phyloP scores from a whole-genome alignment of 2,888 invertebrate species.

The Azorinus chamasolen region DNA sequence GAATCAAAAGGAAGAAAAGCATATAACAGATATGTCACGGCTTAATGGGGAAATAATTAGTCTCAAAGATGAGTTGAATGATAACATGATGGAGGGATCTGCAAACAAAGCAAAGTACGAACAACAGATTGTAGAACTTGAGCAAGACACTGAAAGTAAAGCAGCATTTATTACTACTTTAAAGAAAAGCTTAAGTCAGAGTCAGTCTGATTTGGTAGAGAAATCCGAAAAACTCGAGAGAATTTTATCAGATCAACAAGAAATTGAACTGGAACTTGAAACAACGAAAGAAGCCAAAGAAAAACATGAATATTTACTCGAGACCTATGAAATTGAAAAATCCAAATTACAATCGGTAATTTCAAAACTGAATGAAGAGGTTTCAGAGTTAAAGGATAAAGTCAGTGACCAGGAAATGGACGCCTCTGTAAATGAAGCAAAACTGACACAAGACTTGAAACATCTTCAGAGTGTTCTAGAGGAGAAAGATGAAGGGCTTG shows the following conservation, averaged over 20 bases:
- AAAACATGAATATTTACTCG: too few relatives aligned
- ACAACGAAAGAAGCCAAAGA: conserved; percentile 18
- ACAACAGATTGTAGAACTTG: conserved; percentile 44
- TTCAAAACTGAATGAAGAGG: conserved; percentile 30
- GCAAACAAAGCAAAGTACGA: conserved; percentile 48
- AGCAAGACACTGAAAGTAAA: conserved; percentile 4
- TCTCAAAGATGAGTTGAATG: conserved; percentile 8
- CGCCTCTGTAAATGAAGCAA: conserved; percentile 47
- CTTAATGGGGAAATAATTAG: not conserved
- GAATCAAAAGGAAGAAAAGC: conserved; percentile 13
- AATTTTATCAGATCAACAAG: conserved; percentile 16
- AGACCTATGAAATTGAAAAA: conserved; percentile 12
- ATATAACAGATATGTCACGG: conserved; percentile 8
- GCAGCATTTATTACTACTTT: conserved; percentile 10
- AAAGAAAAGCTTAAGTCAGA: too few relatives aligned
- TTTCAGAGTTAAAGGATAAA: conserved; percentile 50
- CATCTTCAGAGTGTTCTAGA: conserved; percentile 26
- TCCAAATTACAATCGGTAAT: conserved; percentile 15
- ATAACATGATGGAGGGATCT: conserved; percentile 46
- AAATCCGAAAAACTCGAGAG: conserved; percentile 20
- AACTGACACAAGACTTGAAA: conserved; percentile 52
- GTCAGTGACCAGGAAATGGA: conserved; percentile 47
- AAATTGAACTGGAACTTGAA: conserved; percentile 36
- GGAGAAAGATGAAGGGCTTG: conserved; percentile 19
- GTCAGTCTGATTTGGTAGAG: too few relatives aligned